Conservation (phyloP, 2,113 vertebrate genomes). For the Nothoprocta perdicaria region DNA sequence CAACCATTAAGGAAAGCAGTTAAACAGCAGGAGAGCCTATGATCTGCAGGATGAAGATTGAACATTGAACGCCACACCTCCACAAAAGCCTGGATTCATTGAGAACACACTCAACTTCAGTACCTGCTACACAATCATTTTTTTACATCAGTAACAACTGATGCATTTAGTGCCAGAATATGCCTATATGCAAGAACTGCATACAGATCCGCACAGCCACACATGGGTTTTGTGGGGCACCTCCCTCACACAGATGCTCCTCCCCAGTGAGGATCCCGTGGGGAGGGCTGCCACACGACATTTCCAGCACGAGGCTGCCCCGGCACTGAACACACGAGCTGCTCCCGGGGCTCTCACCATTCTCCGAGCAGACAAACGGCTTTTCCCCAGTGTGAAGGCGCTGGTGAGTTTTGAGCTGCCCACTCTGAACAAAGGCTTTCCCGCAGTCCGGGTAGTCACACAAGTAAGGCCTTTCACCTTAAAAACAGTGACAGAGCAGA, state of each 20-base stretch:
- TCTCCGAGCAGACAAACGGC: constrained; percentile 97
- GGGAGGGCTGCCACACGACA: too few relatives aligned
- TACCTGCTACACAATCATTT: too few relatives aligned
- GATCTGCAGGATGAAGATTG: not conserved
- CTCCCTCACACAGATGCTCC: too few relatives aligned
- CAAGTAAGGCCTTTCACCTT: constrained; percentile 95
- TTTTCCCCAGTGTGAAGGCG: constrained; percentile 98
- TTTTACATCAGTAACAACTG: too few relatives aligned
- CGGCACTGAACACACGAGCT: too few relatives aligned
- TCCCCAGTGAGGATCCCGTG: too few relatives aligned
- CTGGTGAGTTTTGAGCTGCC: constrained; percentile 98
- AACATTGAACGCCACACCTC: not conserved
- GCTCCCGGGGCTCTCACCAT: constrained; percentile 75
- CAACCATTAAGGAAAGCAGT: not conserved
- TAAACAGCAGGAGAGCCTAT: accelerated
- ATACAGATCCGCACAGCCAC: too few relatives aligned
- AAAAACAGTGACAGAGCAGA: not conserved
- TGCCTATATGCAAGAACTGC: too few relatives aligned
- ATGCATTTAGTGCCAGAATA: too few relatives aligned
- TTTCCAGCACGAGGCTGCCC: too few relatives aligned
- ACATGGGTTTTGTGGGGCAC: too few relatives aligned
- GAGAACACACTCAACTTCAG: not conserved
- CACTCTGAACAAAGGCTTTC: constrained; percentile 98
- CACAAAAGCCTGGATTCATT: not conserved
- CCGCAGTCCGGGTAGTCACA: constrained; percentile 97